Evolutionary conservation across 1,140 invertebrate genomes (phyloP), one percentile per base, ranked within the genome.

Genomic region (Glomeris maerens): DNA sequence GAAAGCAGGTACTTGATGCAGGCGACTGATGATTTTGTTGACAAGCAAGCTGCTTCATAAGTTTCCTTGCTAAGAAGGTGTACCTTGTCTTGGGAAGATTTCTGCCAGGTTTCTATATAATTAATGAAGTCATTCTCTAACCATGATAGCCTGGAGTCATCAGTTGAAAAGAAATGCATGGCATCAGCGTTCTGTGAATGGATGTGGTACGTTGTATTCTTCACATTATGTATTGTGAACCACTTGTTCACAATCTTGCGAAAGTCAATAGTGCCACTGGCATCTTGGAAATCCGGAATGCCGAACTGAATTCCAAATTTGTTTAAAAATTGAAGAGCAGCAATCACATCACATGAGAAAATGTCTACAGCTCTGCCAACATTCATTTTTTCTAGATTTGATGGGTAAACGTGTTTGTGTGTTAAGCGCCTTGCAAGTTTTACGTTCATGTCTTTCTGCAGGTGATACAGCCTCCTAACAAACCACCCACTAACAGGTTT

Each of bases 151-250:
- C 41, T 5, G 7, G 17, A 17, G 20, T 44, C 41, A 44, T 44
- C 20, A 20, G 23, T 22, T 20, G 7, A 5, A 17, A 44, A 22
- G 23, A 20, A 44, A 20, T 17, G 41, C 7, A 22, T 22, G 10
- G 17, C 23, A 20, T 44, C 23, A 5, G 7, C 41, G 23, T 5
- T 5, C 5, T 20, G 31, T 10, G 31, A 36, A 36, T n/a, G 31
- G n/a, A 36, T n/a, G n/a, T 36, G 31, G 31, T 36, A 36, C 10
- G 31, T 10, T n/a, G 31, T 36, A 36, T n/a, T 36, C n/a, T n/a
- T n/a, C n/a, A 36, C 31, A 36, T 36, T 36, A 36, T 36, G 31
- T n/a, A 36, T 36, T 36, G 31, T n/a, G n/a, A 36, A 36, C 31
- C 31, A 36, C 31, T 36, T 36, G 10, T n/a, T 36, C 31, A 36